Base-by-base conservation (phyloP, 2,888 invertebrate genomes). In the Drosophila nr. medialis region DNA sequence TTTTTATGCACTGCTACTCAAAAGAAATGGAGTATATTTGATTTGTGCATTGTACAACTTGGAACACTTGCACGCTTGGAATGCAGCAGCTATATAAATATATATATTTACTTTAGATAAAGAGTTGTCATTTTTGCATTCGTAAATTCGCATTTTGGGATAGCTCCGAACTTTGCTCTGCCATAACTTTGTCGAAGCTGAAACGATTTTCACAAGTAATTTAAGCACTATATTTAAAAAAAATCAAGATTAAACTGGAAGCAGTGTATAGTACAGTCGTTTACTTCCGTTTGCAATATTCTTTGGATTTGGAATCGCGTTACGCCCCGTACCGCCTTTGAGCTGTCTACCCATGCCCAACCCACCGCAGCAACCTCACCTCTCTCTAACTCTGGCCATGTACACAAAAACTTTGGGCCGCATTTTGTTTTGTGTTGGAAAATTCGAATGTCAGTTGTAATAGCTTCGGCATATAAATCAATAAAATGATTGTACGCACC, bases 401-500 rank as follows among this genome's bases (percentile, higher is more conserved):
- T 78, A 68, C 63, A 74, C 61, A 61, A 58, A 59, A 78, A 78
- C 56, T 78, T 78, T 78, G 78, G 65, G 74, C 69, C 68, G 81
- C 80, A 81, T 81, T 83, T 80, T 71, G 86, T 78, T 83, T 83
- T 45, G 45, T 45, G 45, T 45, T 84, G 83, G 84, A 88, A 86
- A 86, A 89, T 81, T 89, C 86, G 88, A 83, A 91, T 90, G 91
- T 87, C 91, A 90, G 89, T 90, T 90, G 90, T 90, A 90, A 91
- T 91, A 90, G 86, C 89, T 89, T 91, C 83, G 90, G 90, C 91
- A 91, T 90, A 91, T 91, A 91, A 91, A 91, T 91, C 91, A 91
- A 91, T 91, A 91, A 90, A 90, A 90, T 88, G 86, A 88, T 88
- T 90, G 90, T 90, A 88, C 90, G 87, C 90, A 88, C 87, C 87